Percentiles rank a stretch among this genome's conserved stretches.
Conservation (phyloP, 2,797 vertebrate species). For the Otolemur crassicaudatus region DNA sequence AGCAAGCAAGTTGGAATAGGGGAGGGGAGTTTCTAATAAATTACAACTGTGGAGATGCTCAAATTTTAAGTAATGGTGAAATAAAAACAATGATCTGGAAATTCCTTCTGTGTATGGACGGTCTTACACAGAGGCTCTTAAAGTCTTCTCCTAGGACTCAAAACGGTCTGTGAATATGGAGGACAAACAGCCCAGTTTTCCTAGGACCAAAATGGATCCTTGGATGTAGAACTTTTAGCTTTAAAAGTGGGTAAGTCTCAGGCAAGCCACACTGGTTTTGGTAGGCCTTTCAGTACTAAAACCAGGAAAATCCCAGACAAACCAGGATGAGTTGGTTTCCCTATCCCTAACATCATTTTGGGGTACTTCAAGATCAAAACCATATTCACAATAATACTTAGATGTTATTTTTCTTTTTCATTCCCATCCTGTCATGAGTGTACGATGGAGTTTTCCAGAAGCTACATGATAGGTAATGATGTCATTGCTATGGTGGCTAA, state of each 20-base stretch:
- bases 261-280: not conserved
- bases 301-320: constrained; percentile 25
- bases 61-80: not conserved
- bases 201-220: not conserved
- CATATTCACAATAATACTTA: constrained; percentile 9
- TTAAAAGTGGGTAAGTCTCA: not conserved
- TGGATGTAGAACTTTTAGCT: constrained; percentile 3
- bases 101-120: not conserved
- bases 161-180: not conserved
- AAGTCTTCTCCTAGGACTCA: not conserved
- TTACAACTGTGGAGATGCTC: not conserved
- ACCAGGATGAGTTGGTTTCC: not conserved
- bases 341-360: not conserved
- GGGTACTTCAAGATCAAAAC: not conserved
- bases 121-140: constrained; percentile 18
- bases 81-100: not conserved
- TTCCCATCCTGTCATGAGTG: not conserved
- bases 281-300: not conserved
- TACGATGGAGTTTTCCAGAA: not conserved
- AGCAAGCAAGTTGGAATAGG: not conserved
- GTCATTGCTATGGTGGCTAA: not conserved
- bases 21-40: constrained; percentile 28
- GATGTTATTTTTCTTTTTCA: constrained; percentile 2
- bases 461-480: not conserved
- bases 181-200: not conserved